Conservation (phyloP, 1,140 invertebrate species). For the Mizuhopecten yessoensis region DNA sequence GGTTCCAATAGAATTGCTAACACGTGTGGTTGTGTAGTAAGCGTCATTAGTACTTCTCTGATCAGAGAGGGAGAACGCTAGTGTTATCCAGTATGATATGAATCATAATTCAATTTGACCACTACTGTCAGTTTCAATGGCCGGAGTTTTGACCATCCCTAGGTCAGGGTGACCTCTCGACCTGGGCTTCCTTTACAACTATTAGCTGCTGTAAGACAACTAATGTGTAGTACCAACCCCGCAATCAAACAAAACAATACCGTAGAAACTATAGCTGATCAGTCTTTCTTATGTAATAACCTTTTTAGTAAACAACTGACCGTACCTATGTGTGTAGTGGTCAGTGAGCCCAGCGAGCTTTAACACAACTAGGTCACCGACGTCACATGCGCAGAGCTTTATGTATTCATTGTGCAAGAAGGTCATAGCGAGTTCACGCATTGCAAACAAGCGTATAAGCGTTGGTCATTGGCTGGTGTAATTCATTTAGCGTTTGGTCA, state of each 20-base stretch:
- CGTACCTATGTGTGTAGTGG: background rate
- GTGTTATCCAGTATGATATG: conserved; percentile 30
- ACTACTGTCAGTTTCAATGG: conserved; percentile 37
- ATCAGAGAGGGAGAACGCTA: background rate
- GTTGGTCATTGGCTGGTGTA: conserved; percentile 64
- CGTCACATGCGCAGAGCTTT: conserved; percentile 67
- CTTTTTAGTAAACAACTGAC: conserved; percentile 39
- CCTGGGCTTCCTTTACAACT: background rate
- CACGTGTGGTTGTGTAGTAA: background rate
- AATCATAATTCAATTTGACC: conserved; percentile 36
- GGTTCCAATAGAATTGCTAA: background rate
- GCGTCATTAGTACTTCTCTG: too few relatives aligned
- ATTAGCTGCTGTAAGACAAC: background rate
- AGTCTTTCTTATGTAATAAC: background rate
- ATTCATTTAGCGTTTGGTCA: conserved; percentile 59
- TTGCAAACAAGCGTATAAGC: conserved; percentile 67
- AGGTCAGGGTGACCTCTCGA: conserved; percentile 1
- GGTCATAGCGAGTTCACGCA: conserved; percentile 65
- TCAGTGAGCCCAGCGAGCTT: conserved; percentile 34
- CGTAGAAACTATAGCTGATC: background rate
- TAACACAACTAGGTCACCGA: conserved; percentile 59
- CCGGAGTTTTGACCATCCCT: background rate
- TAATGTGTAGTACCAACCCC: background rate
- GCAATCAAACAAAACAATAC: background rate
- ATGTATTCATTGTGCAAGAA: conserved; percentile 68